phyloP scores from a whole-genome alignment of 1,140 invertebrate species.

The Platyura marginata region DNA sequence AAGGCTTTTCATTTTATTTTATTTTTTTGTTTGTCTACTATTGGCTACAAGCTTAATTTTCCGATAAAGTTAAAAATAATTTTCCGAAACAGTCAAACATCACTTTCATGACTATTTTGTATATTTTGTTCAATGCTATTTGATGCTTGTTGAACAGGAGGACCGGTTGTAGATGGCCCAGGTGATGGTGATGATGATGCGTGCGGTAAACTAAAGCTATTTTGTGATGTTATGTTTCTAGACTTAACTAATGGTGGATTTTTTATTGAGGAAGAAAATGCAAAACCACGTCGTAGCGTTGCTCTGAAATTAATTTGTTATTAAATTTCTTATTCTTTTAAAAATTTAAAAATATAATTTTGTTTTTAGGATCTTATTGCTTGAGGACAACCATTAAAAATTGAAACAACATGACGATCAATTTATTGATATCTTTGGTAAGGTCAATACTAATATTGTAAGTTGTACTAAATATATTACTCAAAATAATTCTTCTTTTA shows the following conservation, averaged over 20 bases:
- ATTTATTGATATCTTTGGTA: too few species aligned
- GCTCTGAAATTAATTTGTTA: conserved; percentile 20
- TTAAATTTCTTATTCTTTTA: too few species aligned
- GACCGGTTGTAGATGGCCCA: background rate
- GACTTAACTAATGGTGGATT: conserved; percentile 58
- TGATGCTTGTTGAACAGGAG: background rate
- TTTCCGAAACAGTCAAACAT: background rate
- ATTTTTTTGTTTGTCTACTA: too few species aligned
- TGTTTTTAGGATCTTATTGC: too few species aligned
- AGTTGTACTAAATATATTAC: too few species aligned
- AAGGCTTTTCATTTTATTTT: too few species aligned
- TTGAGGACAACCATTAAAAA: too few species aligned
- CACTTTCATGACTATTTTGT: background rate
- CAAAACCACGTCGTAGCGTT: conserved; percentile 42
- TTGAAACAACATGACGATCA: too few species aligned
- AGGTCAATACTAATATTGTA: too few species aligned
- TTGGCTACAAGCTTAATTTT: background rate
- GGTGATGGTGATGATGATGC: background rate
- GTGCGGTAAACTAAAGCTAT: conserved; percentile 7
- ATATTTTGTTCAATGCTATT: background rate
- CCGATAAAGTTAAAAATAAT: background rate
- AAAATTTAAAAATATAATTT: too few species aligned
- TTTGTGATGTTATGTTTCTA: conserved; percentile 29
- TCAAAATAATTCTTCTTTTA: too few species aligned
- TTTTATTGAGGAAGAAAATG: conserved; percentile 35